Base-by-base conservation (phyloP, 2,797 vertebrate species). In the Apogon talboti region DNA sequence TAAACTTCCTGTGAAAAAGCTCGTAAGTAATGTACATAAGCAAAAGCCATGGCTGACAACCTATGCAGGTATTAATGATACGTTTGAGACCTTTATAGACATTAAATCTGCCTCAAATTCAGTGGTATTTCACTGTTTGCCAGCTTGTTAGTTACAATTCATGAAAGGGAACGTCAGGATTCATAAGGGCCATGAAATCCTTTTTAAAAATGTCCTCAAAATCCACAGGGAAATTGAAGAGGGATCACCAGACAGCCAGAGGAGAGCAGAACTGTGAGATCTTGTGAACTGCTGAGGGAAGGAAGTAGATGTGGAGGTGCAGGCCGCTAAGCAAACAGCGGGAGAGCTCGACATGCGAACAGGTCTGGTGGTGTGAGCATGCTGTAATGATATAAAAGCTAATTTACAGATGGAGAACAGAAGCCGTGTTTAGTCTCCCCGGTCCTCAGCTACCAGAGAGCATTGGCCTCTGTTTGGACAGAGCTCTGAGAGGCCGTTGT, bases 141-240 rank as follows among this genome's bases (percentile, higher is more conserved):
- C 78, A 85, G 78, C 77, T 79, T 79, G 74, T 85, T 91, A 87
- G 87, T 91, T 89, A 83, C 72, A 83, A 61, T 80, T 89, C 78
- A 87, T 87, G 67, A 75, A 87, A 74, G 66, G 64, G 68, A 74
- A 86, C 37, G 79, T 88, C 82, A 76, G 69, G 69, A 83, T 79
- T 83, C 71, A 90, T 89, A 86, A 86, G 65, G 52, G 75, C 72
- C 24, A 42, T 51, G 59, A 85, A 72, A 78, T 47, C 42, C 54
- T 58, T 77, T 68, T 74, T 60, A 60, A 80, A 78, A 64, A 58
- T 11, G 24, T 67, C 44, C 55, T n/a, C 7, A 55, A 58, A 78
- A 79, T 59, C 9, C 40, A n/a, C 71, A 28, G 48, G 66, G 65
- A 71, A 74, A 71, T 9, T 56, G 47, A 50, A 52, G 18, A 33